Conservation (phyloP, 2,888 invertebrate genomes). For the Fabriciana adippe region DNA sequence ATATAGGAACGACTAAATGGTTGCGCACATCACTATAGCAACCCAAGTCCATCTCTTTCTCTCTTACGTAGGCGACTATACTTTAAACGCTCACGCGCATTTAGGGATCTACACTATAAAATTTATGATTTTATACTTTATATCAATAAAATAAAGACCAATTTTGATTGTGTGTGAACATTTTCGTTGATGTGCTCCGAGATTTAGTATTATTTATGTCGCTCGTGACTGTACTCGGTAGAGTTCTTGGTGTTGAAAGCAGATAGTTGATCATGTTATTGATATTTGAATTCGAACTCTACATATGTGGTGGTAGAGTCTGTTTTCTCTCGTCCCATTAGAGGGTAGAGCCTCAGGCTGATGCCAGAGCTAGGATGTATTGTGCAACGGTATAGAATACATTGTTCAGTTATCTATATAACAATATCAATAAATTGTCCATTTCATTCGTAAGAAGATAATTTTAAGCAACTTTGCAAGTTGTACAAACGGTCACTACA, state of each 20-base stretch:
- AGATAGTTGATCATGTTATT: conserved; percentile 50
- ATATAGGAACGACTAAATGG: neutral
- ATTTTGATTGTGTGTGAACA: conserved; percentile 40
- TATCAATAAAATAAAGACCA: conserved; percentile 42
- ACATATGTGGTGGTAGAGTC: neutral
- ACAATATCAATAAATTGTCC: conserved; percentile 48
- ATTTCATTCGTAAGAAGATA: conserved; percentile 42
- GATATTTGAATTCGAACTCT: conserved; percentile 19
- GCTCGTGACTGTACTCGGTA: conserved; percentile 75
- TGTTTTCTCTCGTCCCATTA: conserved; percentile 31
- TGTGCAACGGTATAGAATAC: conserved; percentile 59
- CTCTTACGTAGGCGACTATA: conserved; percentile 41
- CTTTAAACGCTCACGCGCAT: conserved; percentile 70
- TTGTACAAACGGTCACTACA: conserved; percentile 30
- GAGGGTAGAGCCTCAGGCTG: conserved; percentile 47
- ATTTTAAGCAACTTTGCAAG: conserved; percentile 25
- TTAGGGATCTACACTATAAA: conserved; percentile 44
- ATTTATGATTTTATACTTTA: conserved; percentile 48
- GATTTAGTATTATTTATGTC: conserved; percentile 74
- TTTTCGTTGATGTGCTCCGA: conserved; percentile 40
- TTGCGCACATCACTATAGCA: conserved; percentile 35
- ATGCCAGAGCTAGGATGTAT: conserved; percentile 55
- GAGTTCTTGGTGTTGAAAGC: conserved; percentile 70
- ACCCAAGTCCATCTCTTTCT: conserved; percentile 47
- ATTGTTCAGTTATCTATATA: conserved; percentile 47